These are phyloP conservation scores for Carterocephalus palaemon DNA, from an alignment of 2,888 invertebrate genomes.

Conservation along the genomic window DNA sequence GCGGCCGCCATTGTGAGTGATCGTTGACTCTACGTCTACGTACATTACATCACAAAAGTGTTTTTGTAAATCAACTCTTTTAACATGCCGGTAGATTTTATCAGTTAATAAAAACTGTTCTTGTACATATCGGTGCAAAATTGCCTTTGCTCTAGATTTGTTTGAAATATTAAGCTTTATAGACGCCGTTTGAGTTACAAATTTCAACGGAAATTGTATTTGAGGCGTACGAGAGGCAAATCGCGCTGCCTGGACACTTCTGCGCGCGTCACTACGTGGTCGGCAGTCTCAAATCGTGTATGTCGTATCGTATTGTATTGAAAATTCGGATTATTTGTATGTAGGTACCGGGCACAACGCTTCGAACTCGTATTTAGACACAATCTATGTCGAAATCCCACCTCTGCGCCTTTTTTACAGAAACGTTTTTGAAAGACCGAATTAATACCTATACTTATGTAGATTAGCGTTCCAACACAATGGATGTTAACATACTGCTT, in stretches of 20 bases:
- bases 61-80: constrained; percentile 58
- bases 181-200: constrained; percentile 17
- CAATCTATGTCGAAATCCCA: constrained; percentile 55
- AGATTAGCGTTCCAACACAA: constrained; percentile 71
- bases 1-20: constrained; percentile 70
- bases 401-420: constrained; percentile 60
- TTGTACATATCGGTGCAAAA: constrained; percentile 29
- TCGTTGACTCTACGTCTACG: constrained; percentile 62
- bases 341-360: constrained; percentile 38
- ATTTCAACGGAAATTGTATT: constrained; percentile 22
- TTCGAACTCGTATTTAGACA: constrained; percentile 25
- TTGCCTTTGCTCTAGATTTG: constrained; percentile 26
- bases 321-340: constrained; percentile 53
- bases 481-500: constrained; percentile 66
- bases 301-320: constrained; percentile 55
- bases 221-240: constrained; percentile 9
- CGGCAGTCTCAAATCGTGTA: constrained; percentile 38
- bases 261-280: constrained; percentile 38
- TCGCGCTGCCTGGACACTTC: constrained; percentile 35
- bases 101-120: constrained; percentile 38
- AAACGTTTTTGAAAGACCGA: constrained; percentile 72
- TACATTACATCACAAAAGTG: constrained; percentile 65
- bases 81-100: constrained; percentile 40
- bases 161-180: constrained; percentile 16
- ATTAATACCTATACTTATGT: constrained; percentile 79